Base-by-base conservation (phyloP, 2,113 vertebrate genomes). In the Grantiella picta region DNA sequence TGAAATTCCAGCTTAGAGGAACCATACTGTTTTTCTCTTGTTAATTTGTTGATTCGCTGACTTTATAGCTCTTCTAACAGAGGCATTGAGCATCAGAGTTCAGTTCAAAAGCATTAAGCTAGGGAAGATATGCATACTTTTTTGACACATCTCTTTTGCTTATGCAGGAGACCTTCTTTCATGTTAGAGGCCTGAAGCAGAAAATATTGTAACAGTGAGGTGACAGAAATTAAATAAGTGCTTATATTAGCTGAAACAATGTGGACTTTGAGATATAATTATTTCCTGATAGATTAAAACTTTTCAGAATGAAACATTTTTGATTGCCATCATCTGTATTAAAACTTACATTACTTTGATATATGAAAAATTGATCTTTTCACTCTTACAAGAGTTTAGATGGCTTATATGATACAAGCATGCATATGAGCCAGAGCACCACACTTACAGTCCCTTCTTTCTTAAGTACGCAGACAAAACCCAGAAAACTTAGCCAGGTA, bases 11-110 rank as follows among this genome's bases (percentile, higher is more conserved):
- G 18, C n/a, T 89, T 80, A 76, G 71, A 88, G 75, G 92, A 70
- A 85, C 45, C 69, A 60, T 35, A 86, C 38, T 89, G 42, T 21
- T 95, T 87, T 81, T 24, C 66, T 76, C 24, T 63, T 91, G 38
- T 89, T 91, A 90, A 87, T 94, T 95, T 86, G 76, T 68, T 91
- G 91, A 96, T 94, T 96, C 73, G 82, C 40, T 87, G 66, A 61
- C 31, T 89, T 94, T 82, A 52, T n/a, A 91, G 59, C 33, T 93
- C 44, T 54, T 92, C 38, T 80, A 92, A 61, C 42, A 93, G 47
- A 78, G 29, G 54, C 18, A 63, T 0, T 36, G 44, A 89, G 42
- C 49, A 47, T 79, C 50, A 78, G 61, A 88, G 16, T 38, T 85
- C 36, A 70, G 54, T 70, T 93, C 54, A 78, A 90, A 93, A 81